Base-by-base conservation (phyloP, 2,797 vertebrate species). In the Platyrinchus mystaceus region DNA sequence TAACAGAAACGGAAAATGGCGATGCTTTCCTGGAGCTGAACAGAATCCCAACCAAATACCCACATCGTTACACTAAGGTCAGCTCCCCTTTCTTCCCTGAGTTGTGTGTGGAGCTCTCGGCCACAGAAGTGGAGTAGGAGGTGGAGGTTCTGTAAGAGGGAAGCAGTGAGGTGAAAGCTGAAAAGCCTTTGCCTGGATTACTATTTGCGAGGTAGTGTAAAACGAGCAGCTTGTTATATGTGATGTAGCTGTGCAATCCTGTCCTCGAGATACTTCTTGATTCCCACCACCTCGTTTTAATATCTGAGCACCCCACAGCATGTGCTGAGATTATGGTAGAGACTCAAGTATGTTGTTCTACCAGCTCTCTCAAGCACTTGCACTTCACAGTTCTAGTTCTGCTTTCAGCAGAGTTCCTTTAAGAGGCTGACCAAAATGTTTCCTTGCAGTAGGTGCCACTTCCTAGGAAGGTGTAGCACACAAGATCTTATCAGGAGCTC, bases 51-150 rank as follows among this genome's bases (percentile, higher is more conserved):
- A 86, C 95, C 19, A 98, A 96, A 88, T 97, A 97, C 84, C 98
- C 98, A 2, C 99, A 98, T 96, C 98, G 99, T 94, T 99, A 99
- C 95, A 98, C 99, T 15, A 99, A 99, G 98, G 99, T 99, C 78
- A 66, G 97, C 15, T 28, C 24, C 27, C 5, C 6, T 24, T 14
- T 34, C 3, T 2, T 30, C 5, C 69, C 2, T 0, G 15, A 60
- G 59, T 23, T 63, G 14, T 23, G 27, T 0, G 0, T 5, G 14
- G 46, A 34, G 30, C 39, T 79, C 2, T 20, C 1, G 26, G 14
- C 16, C 8, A 0, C 63, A 14, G 66, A 7, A 37, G 39, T 9
- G 2, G 62, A 12, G 41, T 2, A 37, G 63, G 78, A 73, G 26
- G 47, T 23, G 60, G 49, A 7, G n/a, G 67, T 30, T 5, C 66